These are phyloP conservation scores for Rhagonycha fulva DNA, from an alignment of 2,888 invertebrate species.

Conservation along the genomic window DNA sequence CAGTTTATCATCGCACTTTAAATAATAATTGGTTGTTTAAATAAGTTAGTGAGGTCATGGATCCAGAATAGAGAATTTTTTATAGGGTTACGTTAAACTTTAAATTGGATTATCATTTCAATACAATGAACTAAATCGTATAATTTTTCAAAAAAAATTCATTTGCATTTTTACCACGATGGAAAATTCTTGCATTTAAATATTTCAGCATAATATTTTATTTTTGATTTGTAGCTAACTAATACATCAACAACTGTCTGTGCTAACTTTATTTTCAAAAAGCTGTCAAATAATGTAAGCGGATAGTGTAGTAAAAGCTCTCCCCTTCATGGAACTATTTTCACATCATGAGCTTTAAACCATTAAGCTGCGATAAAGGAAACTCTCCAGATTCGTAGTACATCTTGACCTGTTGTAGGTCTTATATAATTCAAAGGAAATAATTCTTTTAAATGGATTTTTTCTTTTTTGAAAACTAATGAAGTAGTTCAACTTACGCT, in stretches of 20 bases:
- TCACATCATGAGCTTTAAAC: neutral
- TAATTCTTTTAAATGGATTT: neutral
- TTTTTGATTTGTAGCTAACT: too few relatives aligned
- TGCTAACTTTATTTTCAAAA: neutral
- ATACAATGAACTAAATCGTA: neutral
- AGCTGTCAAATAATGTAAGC: neutral
- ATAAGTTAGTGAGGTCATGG: neutral
- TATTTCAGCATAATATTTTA: too few relatives aligned
- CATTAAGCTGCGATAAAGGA: neutral
- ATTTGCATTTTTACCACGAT: neutral
- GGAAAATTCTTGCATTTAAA: neutral
- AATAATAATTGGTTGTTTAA: neutral
- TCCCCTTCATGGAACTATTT: neutral
- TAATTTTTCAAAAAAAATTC: neutral
- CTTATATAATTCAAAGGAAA: neutral
- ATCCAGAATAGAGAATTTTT: neutral
- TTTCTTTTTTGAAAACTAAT: too few relatives aligned
- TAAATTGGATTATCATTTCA: neutral
- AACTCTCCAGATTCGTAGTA: neutral
- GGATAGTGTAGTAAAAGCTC: neutral
- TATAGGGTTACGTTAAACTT: neutral
- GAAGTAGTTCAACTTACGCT: too few relatives aligned
- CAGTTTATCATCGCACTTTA: neutral
- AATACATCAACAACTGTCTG: neutral
- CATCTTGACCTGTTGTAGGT: neutral